Base-by-base conservation (phyloP, 2,888 invertebrate species). In the Uropetala carovei region DNA sequence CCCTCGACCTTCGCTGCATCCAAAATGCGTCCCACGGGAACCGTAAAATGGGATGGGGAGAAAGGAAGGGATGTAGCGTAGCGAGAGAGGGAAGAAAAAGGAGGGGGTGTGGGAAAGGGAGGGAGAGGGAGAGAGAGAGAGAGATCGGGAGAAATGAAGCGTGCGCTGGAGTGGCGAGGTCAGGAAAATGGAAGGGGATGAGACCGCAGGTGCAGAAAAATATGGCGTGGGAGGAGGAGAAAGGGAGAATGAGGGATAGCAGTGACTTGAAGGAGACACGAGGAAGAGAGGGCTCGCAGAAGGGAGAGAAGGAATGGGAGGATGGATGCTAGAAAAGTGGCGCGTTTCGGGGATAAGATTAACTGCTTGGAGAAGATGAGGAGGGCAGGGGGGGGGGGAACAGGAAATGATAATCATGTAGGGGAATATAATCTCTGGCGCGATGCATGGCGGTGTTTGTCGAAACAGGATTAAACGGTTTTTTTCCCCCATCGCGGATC, bases 1-100 rank as follows among this genome's bases (percentile, higher is more conserved):
- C 22, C 85, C 85, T 85, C 56, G 22, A 85, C 85, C 85, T 85
- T 57, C 85, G 85, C 85, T 58, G 57, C 85, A 85, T 57, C 58
- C 22, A 11, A 57, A 85, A 85, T 57, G n/a, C 58, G 22, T 18
- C 85, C 85, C 85, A 13, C n/a, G 58, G 59, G 85, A 85, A 9
- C 22, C 58, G 10, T 57, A 58, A 85, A 85, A 85, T 57, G 57
- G 56, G 57, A 85, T 57, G 85, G 57, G 85, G 57, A 22, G 58
- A 22, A 22, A 22, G 57, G 57, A 22, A 43, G 13, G 83, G 30
- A 83, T 8, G 4, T 16, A 30, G 43, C 10, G 8, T 57, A 11
- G 58, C 11, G 22, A 58, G 57, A 18, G 14, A 18, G 56, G 56
- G 4, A 57, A 22, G 11, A 22, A 85, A 14, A 13, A 18, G 13